A percentile compares a stretch with the other conserved stretches of the same genome.
phyloP scores from a whole-genome alignment of 1,140 invertebrate genomes.

The Zaprionus ornatus region DNA sequence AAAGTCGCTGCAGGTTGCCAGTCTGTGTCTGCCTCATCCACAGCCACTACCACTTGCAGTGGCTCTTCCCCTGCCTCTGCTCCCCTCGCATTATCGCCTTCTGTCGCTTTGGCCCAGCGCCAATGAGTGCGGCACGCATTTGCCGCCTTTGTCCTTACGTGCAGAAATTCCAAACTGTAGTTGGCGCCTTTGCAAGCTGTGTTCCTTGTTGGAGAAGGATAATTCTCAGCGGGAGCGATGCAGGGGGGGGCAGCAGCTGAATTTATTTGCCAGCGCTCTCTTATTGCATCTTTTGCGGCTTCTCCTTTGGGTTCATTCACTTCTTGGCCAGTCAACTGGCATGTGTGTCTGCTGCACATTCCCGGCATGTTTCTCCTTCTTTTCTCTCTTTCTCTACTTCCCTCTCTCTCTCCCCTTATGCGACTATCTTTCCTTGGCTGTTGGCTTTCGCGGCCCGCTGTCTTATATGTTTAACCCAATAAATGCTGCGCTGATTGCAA shows the following conservation, averaged over 20 bases:
- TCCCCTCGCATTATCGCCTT: slow-evolving; percentile 4
- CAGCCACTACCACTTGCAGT: too few relatives aligned
- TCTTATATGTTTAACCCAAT: slow-evolving; percentile 76
- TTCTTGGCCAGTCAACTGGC: slow-evolving; percentile 42
- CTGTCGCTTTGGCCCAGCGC: slow-evolving; percentile 31
- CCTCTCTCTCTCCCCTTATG: not conserved
- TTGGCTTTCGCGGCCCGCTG: slow-evolving; percentile 15
- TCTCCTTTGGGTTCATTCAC: slow-evolving; percentile 69
- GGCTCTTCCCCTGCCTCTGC: not conserved
- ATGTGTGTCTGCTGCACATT: slow-evolving; percentile 43
- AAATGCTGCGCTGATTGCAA: slow-evolving; percentile 78
- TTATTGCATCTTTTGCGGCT: slow-evolving; percentile 27
- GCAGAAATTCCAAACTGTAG: slow-evolving; percentile 56
- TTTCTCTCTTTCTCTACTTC: not conserved
- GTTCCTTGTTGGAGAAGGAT: not conserved
- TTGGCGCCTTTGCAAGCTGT: slow-evolving; percentile 18
- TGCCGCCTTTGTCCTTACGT: slow-evolving; percentile 68
- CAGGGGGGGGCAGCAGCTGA: slow-evolving; percentile 51
- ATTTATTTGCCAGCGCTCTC: slow-evolving; percentile 64
- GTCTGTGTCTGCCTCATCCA: not conserved
- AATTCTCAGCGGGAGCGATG: not conserved
- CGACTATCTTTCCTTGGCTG: slow-evolving; percentile 6
- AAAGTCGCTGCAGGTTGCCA: slow-evolving; percentile 4
- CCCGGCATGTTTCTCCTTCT: slow-evolving; percentile 3
- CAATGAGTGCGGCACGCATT: slow-evolving; percentile 44